Evolutionary conservation across 23 tunicate species (phyloP), one percentile per base, ranked within the genome.

Genomic region (Oikopleura vanhoeffeni): DNA sequence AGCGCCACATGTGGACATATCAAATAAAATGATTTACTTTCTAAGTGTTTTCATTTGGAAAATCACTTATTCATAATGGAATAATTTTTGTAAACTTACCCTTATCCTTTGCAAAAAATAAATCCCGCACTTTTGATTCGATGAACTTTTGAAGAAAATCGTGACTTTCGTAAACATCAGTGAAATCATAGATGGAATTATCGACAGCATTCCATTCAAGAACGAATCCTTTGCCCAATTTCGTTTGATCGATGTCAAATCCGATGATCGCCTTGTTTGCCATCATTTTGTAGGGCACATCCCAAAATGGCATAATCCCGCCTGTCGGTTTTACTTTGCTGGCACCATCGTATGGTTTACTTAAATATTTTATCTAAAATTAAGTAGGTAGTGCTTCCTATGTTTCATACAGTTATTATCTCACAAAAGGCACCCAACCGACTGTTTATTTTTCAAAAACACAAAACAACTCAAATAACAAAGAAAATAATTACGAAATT

Each of bases 291-390:
- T 71, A 71, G 79, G 79, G 79, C 27, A 71, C 35, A 30, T 71
- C 79, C 79, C 79, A 71, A 71, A 71, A 71, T 18, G 79, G 79
- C 79, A 71, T 71, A 13, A 13, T 32, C 2, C 79, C 79, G 38
- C 32, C 38, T 33, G 35, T 71, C 79, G 79, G 38, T 18, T 13
- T 30, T 2, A 71, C 32, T 71, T 71, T 71, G 38, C 79, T 38
- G 34, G 79, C 27, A 2, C 79, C 79, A 71, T 71, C 79, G 38
- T 71, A 71, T 2, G 79, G 79, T 32, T 71, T 71, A 18, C 3
- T 71, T n/a, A n/a, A n/a, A n/a, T n/a, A n/a, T n/a, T n/a, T n/a
- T n/a, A n/a, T n/a, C n/a, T n/a, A n/a, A n/a, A n/a, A n/a, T n/a
- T n/a, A n/a, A n/a, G n/a, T n/a, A n/a, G n/a, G n/a, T n/a, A n/a